A percentile compares a stretch with the other conserved stretches of the same genome.
These are phyloP conservation scores for Sipha flava DNA, from an alignment of 1,140 invertebrate species.

Conservation along the genomic window DNA sequence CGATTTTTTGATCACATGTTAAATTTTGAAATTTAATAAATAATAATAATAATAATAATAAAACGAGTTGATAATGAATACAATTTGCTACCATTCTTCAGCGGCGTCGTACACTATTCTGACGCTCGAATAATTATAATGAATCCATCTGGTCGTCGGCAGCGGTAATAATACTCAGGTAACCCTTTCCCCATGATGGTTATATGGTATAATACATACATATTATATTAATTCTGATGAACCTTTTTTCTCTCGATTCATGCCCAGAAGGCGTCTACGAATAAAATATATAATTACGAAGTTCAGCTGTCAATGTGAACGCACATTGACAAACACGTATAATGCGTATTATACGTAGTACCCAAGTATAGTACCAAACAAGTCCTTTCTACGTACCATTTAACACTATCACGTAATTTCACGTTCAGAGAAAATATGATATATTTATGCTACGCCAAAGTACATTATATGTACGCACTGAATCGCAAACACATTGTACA, in stretches of 20 bases:
- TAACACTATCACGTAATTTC: not conserved
- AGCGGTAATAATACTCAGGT: not conserved
- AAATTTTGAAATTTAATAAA: not conserved
- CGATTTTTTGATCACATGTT: not conserved
- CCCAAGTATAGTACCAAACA: no score
- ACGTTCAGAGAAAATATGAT: not conserved
- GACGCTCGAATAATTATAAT: not conserved
- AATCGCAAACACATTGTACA: no score
- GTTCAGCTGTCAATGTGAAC: not conserved
- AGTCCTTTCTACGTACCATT: not conserved
- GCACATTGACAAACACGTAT: not conserved
- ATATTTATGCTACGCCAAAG: not conserved
- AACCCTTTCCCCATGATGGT: constrained; percentile 11
- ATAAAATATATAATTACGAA: not conserved
- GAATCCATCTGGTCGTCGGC: constrained; percentile 18
- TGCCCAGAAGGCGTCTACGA: constrained; percentile 7
- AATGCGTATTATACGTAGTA: not conserved
- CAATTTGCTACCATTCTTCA: constrained; percentile 16
- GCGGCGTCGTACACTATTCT: not conserved
- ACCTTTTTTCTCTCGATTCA: not conserved
- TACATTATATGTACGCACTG: no score
- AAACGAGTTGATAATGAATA: not conserved
- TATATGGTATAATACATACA: not conserved
- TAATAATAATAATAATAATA: not conserved
- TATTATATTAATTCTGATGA: not conserved